Base-by-base conservation (phyloP, 2,888 invertebrate genomes). In the Cerastis rubricosa region DNA sequence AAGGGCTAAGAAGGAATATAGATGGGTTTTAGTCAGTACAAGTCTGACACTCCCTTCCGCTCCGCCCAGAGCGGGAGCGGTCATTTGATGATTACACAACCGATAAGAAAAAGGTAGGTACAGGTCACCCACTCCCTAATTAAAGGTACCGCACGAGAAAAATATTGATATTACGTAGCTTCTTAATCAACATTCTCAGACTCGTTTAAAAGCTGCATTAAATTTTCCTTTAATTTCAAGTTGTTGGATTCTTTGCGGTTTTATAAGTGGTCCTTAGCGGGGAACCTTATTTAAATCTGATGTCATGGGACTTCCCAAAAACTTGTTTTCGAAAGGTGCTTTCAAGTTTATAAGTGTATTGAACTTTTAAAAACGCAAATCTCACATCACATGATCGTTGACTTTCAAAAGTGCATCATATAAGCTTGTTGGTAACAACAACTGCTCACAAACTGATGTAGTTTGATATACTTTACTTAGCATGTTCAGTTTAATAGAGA, bases 231-330 rank as follows among this genome's bases (percentile, higher is more conserved):
- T 11, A 57, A 25, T 77, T 22, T 63, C 2, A 67, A 49, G 54
- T 63, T 22, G 22, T 54, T 82, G 19, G n/a, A 8, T 22, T 35
- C 7, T 43, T 78, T 78, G 84, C 35, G 84, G 84, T 79, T 54
- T 83, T 67, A 17, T 25, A 14, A 35, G 7, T n/a, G 25, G 45
- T 4, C 4, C 9, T 40, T 25, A n/a, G 17, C 17, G 25, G 47
- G 5, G 4, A 11, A 57, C 8, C 29, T 47, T 2, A 54, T 54
- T 35, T 22, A 22, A 43, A 17, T 67, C 5, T 49, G 25, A 29
- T 2, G 43, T 78, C 35, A 43, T 57, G 49, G 79, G 61, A 64
- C 3, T 64, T 64, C 17, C 78, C 78, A 19, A 14, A 22, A 67
- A 19, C 12, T 43, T 29, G 61, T 51, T 81, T 45, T n/a, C 35